Base-by-base conservation (phyloP, 2,113 vertebrate species). In the pig (Sus scrofa) region DNA sequence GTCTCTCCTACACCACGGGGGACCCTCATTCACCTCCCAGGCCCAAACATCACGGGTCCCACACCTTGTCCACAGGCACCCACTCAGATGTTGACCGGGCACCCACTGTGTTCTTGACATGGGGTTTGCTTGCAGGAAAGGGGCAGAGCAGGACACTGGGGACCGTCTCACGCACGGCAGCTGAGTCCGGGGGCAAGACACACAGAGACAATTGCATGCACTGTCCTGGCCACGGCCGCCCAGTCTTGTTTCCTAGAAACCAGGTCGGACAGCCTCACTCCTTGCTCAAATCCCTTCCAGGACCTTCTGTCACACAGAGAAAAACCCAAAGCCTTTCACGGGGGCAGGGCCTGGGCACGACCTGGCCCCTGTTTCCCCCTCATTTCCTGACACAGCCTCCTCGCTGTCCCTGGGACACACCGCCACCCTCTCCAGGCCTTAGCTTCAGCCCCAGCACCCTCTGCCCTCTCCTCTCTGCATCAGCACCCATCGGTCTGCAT, bases 381-480 rank as follows among this genome's bases (percentile, higher is more conserved):
- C 30, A 1, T 18, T 0, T 34, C 27, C 71, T 44, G 27, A 56
- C 90, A 74, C 2, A 0, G 27, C 30, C 32, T 82, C 84, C 16
- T 56, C 39, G 32, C 67, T 18, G 22, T 3, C 1, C 65, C 65
- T n/a, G 56, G n/a, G 73, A 11, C 37, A 79, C 44, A 27, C 1
- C 1, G 0, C 16, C 19, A n/a, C 83, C 18, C n/a, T 30, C 34
- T 39, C 15, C 2, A 3, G 75, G 44, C 32, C 12, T 32, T 7
- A 0, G 4, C 13, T 1, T 15, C 13, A 5, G 34, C 4, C 0
- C 65, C 13, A 5, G 34, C 4, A 0, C 65, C 12, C 77, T 58
- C 58, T 27, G 6, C 10, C n/a, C 0, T 19, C 16, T 67, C 22
- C 12, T 34, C 37, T 15, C 14, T 7, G 1, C 19, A 14, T 7